A percentile compares a stretch with the other conserved stretches of the same genome.
These are phyloP conservation scores for Ariolimax columbianus DNA, from an alignment of 2,888 invertebrate genomes.

Conservation along the genomic window DNA sequence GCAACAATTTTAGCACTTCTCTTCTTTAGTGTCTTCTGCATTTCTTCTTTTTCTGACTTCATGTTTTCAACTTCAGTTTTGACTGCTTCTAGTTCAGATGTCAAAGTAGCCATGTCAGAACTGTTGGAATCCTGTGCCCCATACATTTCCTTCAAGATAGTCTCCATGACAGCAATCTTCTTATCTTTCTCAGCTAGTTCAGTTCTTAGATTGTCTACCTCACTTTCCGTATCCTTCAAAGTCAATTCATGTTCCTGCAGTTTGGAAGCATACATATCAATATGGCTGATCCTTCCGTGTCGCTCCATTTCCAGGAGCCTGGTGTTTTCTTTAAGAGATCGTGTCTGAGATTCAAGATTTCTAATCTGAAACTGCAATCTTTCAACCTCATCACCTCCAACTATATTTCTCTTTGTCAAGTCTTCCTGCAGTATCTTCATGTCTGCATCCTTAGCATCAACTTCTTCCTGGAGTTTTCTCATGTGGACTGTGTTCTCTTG, in stretches of 20 bases:
- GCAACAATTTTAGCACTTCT: constrained; percentile 65
- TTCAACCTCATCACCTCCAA: constrained; percentile 16
- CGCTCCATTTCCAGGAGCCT: constrained; percentile 45
- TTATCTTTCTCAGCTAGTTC: constrained; percentile 52
- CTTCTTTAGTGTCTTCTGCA: constrained; percentile 56
- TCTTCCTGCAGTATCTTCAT: constrained; percentile 12
- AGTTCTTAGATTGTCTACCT: constrained; percentile 46
- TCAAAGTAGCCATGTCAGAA: constrained; percentile 43
- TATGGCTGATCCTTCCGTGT: constrained; percentile 36
- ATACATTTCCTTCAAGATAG: constrained; percentile 53
- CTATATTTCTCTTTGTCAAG: neutral
- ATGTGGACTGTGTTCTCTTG: constrained; percentile 19
- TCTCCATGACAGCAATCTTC: constrained; percentile 50
- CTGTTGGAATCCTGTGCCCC: constrained; percentile 45
- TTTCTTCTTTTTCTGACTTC: constrained; percentile 52
- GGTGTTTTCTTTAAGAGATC: constrained; percentile 46
- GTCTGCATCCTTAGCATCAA: neutral
- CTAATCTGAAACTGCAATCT: constrained; percentile 48
- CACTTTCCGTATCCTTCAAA: constrained; percentile 43
- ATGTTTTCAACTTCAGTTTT: constrained; percentile 26
- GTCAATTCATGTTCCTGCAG: constrained; percentile 46
- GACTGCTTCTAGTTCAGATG: constrained; percentile 47
- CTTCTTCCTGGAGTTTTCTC: constrained; percentile 36
- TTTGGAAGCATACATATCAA: constrained; percentile 35
- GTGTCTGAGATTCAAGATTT: constrained; percentile 50